A percentile compares a stretch with the other conserved stretches of the same genome.
phyloP scores from a whole-genome alignment of 2,113 vertebrate species.

The Polyodon spathula region DNA sequence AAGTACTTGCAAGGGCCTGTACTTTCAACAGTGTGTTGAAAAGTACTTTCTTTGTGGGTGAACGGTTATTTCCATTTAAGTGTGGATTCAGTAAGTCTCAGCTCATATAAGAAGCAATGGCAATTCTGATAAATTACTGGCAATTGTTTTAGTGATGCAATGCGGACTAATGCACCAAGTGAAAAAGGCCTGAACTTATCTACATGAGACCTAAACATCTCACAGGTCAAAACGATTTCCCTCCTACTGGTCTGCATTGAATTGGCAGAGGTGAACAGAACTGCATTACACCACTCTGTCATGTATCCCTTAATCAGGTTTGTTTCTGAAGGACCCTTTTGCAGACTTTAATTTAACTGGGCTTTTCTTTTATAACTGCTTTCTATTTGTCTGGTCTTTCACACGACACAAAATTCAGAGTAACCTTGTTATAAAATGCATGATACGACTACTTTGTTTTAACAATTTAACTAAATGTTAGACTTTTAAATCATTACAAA shows the following conservation, averaged over 20 bases:
- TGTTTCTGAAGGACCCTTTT: background rate
- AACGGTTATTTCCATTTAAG: background rate
- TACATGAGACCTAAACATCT: background rate
- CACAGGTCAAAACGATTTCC: background rate
- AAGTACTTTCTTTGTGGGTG: background rate
- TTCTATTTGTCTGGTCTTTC: background rate
- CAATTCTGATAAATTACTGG: background rate
- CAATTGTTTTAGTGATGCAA: background rate
- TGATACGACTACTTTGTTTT: no score
- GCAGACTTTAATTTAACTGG: background rate
- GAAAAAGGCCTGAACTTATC: background rate
- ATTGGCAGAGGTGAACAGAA: slow-evolving; percentile 1
- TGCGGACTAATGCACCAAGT: background rate
- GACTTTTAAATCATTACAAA: no score
- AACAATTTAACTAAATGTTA: no score
- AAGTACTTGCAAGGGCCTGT: no score
- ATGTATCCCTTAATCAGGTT: background rate
- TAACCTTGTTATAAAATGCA: background rate
- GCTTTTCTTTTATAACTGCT: background rate
- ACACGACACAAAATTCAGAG: background rate
- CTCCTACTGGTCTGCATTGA: background rate
- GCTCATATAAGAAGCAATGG: background rate
- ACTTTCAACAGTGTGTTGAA: no score
- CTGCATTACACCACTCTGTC: background rate
- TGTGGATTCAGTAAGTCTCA: background rate